Conservation (phyloP, 1,140 invertebrate species). For the Aricia agestis region DNA sequence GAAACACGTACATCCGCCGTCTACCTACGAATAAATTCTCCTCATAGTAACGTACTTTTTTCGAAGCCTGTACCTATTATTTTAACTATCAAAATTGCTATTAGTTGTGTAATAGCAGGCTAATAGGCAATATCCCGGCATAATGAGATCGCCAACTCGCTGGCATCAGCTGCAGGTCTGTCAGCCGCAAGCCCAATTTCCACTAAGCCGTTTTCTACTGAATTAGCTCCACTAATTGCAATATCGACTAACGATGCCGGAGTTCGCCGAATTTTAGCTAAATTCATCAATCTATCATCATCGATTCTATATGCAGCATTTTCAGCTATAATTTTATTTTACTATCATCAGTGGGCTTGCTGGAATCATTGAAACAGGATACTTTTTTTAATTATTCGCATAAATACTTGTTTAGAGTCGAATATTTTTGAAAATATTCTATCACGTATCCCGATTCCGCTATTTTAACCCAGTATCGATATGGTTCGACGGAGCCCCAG, state of each 20-base stretch:
- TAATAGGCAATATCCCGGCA: background rate
- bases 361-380: too few species aligned
- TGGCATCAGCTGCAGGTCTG: background rate
- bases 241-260: background rate
- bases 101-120: background rate
- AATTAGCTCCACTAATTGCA: slow-evolving; percentile 5
- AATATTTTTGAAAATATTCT: too few species aligned
- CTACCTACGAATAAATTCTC: too few species aligned
- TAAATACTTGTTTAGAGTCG: too few species aligned
- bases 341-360: too few species aligned
- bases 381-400: too few species aligned
- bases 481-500: too few species aligned
- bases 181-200: background rate
- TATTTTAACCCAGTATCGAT: too few species aligned
- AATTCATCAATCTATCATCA: background rate
- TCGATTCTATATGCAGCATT: background rate
- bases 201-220: background rate
- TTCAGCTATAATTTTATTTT: too few species aligned
- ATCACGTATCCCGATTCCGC: too few species aligned
- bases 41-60: too few species aligned
- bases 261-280: background rate
- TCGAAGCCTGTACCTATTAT: background rate
- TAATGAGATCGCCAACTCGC: background rate
- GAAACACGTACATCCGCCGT: too few species aligned
- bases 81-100: background rate